Evolutionary conservation across 2,888 invertebrate species (phyloP).

Genomic region (Ametastegia equiseti): DNA sequence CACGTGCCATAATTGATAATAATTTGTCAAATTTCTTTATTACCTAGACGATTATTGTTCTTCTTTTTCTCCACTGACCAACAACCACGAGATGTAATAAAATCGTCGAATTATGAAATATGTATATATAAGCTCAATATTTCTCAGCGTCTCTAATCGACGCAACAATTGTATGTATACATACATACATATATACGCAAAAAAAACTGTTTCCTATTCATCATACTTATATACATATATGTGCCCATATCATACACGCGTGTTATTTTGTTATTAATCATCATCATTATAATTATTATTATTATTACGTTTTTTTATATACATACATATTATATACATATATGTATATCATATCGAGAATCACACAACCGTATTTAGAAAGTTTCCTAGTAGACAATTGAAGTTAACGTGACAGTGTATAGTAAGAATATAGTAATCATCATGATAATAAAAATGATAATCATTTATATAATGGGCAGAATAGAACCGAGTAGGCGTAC

Average conservation of each 20-base stretch:
- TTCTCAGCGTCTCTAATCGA: background rate
- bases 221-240: too few species aligned
- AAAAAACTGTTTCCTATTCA: background rate
- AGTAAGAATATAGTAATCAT: slow-evolving; percentile 4
- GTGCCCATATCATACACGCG: slow-evolving; percentile 4
- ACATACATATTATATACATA: background rate
- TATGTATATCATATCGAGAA: slow-evolving; percentile 20
- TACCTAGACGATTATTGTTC: background rate
- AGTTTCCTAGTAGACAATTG: slow-evolving; percentile 21
- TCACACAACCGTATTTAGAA: slow-evolving; percentile 26
- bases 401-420: background rate
- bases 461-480: slow-evolving; percentile 27
- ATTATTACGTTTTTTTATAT: background rate
- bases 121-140: slow-evolving; percentile 1
- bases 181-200: too few species aligned
- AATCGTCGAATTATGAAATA: background rate
- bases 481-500: slow-evolving; percentile 26
- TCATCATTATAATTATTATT: background rate
- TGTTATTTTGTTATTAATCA: background rate
- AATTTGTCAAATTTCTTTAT: background rate
- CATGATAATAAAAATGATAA: too few species aligned
- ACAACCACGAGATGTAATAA: background rate
- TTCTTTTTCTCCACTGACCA: background rate
- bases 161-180: background rate
- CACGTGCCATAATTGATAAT: background rate